phyloP scores from a whole-genome alignment of 1,140 invertebrate species.

The Cotesia vestalis region DNA sequence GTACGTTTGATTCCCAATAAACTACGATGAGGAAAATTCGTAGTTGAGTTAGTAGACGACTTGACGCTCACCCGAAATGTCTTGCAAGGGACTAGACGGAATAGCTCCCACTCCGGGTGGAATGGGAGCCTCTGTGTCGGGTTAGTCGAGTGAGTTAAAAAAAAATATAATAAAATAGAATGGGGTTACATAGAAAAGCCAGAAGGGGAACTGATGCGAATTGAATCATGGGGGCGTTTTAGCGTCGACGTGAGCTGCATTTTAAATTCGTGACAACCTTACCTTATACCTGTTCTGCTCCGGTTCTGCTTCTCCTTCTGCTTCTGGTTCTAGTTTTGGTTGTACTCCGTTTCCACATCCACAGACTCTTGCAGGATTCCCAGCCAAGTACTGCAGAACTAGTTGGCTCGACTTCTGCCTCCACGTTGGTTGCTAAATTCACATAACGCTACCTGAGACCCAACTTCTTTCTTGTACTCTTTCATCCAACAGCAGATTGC shows the following conservation, averaged over 20 bases:
- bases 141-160: background rate
- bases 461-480: background rate
- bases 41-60: slow-evolving; percentile 19
- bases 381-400: too few relatives aligned
- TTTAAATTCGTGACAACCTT: slow-evolving; percentile 47
- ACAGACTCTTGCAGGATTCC: too few relatives aligned
- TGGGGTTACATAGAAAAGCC: slow-evolving; percentile 9
- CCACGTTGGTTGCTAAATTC: too few relatives aligned
- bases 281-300: background rate
- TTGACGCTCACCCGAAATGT: slow-evolving; percentile 25
- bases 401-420: too few relatives aligned
- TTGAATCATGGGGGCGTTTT: slow-evolving; percentile 66
- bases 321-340: too few relatives aligned
- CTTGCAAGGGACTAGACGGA: slow-evolving; percentile 5
- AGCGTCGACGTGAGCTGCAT: slow-evolving; percentile 61
- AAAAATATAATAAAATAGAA: slow-evolving; percentile 10
- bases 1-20: slow-evolving; percentile 7
- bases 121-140: slow-evolving; percentile 15
- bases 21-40: slow-evolving; percentile 3
- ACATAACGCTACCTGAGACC: background rate
- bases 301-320: too few relatives aligned
- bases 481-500: slow-evolving; percentile 10
- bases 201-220: slow-evolving; percentile 58
- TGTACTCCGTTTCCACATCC: too few relatives aligned
- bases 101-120: too few relatives aligned